Evolutionary conservation across 2,888 invertebrate genomes (phyloP), one percentile per base, ranked within the genome.

Genomic region (Eupeodes latifasciatus): DNA sequence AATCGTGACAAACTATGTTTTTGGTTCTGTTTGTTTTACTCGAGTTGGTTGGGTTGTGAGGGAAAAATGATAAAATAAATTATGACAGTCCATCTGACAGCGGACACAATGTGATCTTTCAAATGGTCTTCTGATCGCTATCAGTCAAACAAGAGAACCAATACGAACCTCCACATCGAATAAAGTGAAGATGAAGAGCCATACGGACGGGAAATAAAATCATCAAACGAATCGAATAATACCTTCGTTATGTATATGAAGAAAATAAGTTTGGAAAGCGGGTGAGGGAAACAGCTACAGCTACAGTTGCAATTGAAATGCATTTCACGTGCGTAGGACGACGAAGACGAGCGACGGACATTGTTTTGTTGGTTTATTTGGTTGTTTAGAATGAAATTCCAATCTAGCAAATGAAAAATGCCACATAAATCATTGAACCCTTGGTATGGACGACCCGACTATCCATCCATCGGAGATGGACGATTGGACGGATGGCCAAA

Each of bases 361-460:
- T 36, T 36, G 36, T 40, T 40, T 40, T 47, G 86, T 66, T 62
- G 36, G 61, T 40, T 71, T 5, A 9, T 40, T 44, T 6, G 53
- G 59, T 57, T 47, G 71, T 10, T 72, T 49, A 59, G 34, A 62
- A 81, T 84, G 87, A 74, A 69, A 88, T 88, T 88, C 74, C 88
- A 77, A 85, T 88, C 69, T 47, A 87, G 66, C 80, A 47, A 61
- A 44, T 59, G 53, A 72, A 55, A 53, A 88, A 84, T 84, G 67
- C 77, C 85, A 74, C 85, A 85, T 88, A 88, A 88, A 88, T 88
- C 88, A 88, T 88, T 88, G 88, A 88, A 88, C 88, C 85, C 81
- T 66, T 49, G 53, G 27, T 19, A 67, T 47, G 19, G 61, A 7
- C 44, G 11, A 53, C 2, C 9, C 6, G 40, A 40, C 40, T 1